phyloP scores from a whole-genome alignment of 2,888 invertebrate species.

The Nymphalis polychloros region DNA sequence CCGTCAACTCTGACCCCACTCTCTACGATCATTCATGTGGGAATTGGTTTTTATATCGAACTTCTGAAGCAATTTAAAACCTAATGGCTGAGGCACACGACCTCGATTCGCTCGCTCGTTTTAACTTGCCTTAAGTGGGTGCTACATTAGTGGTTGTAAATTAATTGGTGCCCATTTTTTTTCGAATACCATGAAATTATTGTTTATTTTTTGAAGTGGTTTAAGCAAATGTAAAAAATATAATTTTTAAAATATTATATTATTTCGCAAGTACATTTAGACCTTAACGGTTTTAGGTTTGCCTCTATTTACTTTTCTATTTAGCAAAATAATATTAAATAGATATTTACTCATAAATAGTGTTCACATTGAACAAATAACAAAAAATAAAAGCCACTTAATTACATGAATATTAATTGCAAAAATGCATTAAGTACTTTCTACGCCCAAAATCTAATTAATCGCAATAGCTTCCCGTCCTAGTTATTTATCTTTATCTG shows the following conservation, averaged over 20 bases:
- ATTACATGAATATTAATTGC: conserved; percentile 24
- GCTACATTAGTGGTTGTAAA: conserved; percentile 59
- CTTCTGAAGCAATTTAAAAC: conserved; percentile 59
- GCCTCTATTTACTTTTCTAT: no score
- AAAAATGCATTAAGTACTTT: conserved; percentile 28
- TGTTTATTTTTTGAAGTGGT: conserved; percentile 24
- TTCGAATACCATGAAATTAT: conserved; percentile 37
- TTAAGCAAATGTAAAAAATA: neutral
- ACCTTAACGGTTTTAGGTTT: neutral
- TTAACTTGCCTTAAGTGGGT: conserved; percentile 47
- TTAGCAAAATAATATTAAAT: no score
- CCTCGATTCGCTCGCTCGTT: conserved; percentile 46
- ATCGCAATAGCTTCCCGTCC: conserved; percentile 26
- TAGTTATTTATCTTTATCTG: conserved; percentile 43
- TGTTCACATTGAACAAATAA: neutral
- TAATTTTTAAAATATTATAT: neutral
- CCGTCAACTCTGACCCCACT: conserved; percentile 78
- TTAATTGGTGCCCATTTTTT: conserved; percentile 62
- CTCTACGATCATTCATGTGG: conserved; percentile 76
- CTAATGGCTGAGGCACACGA: conserved; percentile 50
- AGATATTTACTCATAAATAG: neutral
- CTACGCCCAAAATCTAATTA: conserved; percentile 35
- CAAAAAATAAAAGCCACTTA: neutral
- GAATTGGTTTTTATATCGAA: conserved; percentile 66
- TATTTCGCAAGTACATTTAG: neutral